Base-by-base conservation (phyloP, 2,888 invertebrate genomes). In the Epistrophe grossulariae region DNA sequence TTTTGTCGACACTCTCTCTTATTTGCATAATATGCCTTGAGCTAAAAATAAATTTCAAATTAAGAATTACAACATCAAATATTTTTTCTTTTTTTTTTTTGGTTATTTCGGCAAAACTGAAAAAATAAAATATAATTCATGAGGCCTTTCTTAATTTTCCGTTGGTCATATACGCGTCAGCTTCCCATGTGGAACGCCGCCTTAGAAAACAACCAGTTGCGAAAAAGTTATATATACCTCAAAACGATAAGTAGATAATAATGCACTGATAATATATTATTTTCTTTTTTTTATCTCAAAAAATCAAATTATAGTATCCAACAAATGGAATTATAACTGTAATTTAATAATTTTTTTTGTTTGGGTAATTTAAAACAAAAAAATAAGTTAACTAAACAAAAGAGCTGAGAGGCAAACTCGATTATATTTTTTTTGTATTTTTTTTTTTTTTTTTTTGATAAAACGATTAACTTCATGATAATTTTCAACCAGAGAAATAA, bases 21-120 rank as follows among this genome's bases (percentile, higher is more conserved):
- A 82, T 87, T 85, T 74, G 28, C 81, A 87, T 87, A 71, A 78
- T 74, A 64, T 76, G 71, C 79, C 70, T 68, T 68, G 13, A 71
- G 78, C 38, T 74, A 17, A 71, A 57, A 70, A 74, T 55, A 76
- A 76, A 76, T 64, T 64, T 70, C 40, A 55, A 55, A 70, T 52
- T 55, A 5, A 55, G 40, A 55, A 62, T 68, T 77, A 62, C 81
- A 81, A 60, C 50, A 45, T 19, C 28, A 84, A 17, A 31, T 31
- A 55, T 31, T 31, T 55, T 4, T 28, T 35, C 4, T 5, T 24
- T 24, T 52, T 24, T 17, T 24, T 55, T 40, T 11, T n/a, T n/a
- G n/a, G n/a, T 28, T 38, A 62, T 59, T 64, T 64, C 45, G 40
- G 48, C 15, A 17, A 38, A 52, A 24, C 8, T 2, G 5, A 31